Evolutionary conservation across 2,113 vertebrate genomes (phyloP).

Genomic region (Mugil cephalus): DNA sequence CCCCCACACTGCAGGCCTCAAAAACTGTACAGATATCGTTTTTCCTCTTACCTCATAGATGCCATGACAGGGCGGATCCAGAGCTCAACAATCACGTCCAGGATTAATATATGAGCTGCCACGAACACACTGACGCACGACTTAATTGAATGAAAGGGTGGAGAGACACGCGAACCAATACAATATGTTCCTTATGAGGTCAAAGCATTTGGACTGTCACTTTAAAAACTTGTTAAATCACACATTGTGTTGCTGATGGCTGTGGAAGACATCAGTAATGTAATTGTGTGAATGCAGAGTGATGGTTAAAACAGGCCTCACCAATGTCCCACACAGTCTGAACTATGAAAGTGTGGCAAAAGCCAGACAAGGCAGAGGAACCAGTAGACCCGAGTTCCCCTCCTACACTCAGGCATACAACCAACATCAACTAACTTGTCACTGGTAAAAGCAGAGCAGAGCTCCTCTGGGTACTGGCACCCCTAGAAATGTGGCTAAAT

Average conservation of each 20-base stretch:
- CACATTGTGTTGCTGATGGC: neutral
- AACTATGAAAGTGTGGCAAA: slow-evolving; percentile 53
- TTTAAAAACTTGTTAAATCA: slow-evolving; percentile 20
- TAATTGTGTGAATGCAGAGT: slow-evolving; percentile 13
- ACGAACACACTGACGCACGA: slow-evolving; percentile 21
- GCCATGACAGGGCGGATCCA: slow-evolving; percentile 52
- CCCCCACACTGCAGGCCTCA: slow-evolving; percentile 15
- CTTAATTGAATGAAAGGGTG: slow-evolving; percentile 44
- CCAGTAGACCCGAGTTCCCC: slow-evolving; percentile 21
- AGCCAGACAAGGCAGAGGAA: neutral
- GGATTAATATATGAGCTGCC: slow-evolving; percentile 31
- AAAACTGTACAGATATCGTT: neutral
- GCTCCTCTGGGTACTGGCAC: slow-evolving; percentile 21
- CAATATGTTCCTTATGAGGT: slow-evolving; percentile 24
- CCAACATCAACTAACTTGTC: slow-evolving; percentile 28
- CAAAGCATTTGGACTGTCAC: slow-evolving; percentile 36
- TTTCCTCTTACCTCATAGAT: slow-evolving; percentile 61
- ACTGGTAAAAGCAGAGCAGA: neutral
- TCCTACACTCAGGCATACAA: slow-evolving; percentile 41
- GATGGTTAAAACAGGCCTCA: slow-evolving; percentile 34
- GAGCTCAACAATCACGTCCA: slow-evolving; percentile 32
- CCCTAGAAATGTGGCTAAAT: neutral
- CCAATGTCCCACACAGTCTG: slow-evolving; percentile 41
- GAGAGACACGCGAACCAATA: slow-evolving; percentile 16
- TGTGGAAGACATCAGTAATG: slow-evolving; percentile 31